Conservation (phyloP, 2,797 vertebrate species). For the Numenius phaeopus region DNA sequence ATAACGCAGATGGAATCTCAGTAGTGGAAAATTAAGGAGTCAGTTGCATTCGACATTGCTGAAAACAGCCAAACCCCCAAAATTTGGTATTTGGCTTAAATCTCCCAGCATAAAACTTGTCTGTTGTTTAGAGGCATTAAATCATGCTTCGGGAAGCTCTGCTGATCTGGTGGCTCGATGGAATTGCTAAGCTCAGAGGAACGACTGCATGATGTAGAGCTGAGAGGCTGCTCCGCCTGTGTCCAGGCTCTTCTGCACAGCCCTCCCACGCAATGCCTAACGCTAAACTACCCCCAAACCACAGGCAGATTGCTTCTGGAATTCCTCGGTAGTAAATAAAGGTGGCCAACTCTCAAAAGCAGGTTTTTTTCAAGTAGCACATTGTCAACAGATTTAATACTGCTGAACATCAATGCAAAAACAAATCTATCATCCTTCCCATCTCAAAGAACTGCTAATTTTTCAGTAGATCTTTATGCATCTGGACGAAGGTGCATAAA, state of each 20-base stretch:
- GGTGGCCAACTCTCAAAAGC: neutral
- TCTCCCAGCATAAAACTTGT: neutral
- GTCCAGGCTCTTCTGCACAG: neutral
- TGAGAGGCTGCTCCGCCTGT: neutral
- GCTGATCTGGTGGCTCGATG: neutral
- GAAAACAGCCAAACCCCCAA: neutral
- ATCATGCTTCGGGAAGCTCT: neutral
- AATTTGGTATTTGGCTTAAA: neutral
- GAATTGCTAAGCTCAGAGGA: neutral
- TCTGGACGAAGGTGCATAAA: neutral
- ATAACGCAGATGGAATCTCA: neutral
- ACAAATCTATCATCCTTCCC: neutral
- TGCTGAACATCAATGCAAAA: neutral
- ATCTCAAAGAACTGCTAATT: neutral
- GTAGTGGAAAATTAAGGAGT: neutral
- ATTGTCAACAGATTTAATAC: neutral
- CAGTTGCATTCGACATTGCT: fast-evolving
- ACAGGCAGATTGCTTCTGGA: neutral
- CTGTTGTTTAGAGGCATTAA: neutral
- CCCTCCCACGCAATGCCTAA: neutral
- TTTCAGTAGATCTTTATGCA: neutral
- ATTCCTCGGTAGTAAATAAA: neutral
- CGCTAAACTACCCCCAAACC: neutral
- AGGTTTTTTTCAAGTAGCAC: neutral
- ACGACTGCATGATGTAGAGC: neutral